These are phyloP conservation scores for Drosophila triauraria DNA, from an alignment of 1,140 invertebrate genomes.

Conservation along the genomic window DNA sequence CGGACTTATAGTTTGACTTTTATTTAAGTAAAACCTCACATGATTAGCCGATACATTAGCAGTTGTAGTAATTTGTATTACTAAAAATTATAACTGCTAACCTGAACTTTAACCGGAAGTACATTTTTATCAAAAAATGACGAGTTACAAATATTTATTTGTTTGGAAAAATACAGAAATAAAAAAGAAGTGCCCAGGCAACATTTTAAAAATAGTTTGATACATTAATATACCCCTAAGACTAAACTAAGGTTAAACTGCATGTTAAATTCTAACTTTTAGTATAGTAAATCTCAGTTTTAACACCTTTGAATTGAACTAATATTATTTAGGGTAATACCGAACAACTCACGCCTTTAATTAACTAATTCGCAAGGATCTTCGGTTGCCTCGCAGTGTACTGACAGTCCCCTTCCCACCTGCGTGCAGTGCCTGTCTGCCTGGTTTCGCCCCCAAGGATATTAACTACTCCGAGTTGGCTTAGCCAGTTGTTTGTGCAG, in stretches of 20 bases:
- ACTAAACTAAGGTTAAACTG: not conserved
- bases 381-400: constrained; percentile 9
- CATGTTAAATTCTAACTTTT: not conserved
- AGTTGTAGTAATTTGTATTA: too few relatives aligned
- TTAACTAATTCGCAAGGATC: not conserved
- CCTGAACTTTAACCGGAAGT: not conserved
- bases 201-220: too few relatives aligned
- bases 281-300: not conserved
- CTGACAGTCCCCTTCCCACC: not conserved
- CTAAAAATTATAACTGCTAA: too few relatives aligned
- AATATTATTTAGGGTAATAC: too few relatives aligned
- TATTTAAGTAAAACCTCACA: too few relatives aligned
- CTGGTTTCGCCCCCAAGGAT: constrained; percentile 42
- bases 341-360: not conserved
- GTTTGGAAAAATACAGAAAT: not conserved
- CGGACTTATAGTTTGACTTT: too few relatives aligned
- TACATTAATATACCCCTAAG: not conserved
- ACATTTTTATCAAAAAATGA: too few relatives aligned
- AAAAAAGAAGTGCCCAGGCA: too few relatives aligned
- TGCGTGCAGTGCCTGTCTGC: constrained; percentile 15
- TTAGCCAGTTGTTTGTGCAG: constrained; percentile 53
- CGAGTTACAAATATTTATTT: not conserved
- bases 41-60: too few relatives aligned
- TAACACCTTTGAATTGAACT: too few relatives aligned
- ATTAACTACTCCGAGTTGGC: constrained; percentile 50